Base-by-base conservation (phyloP, 1,140 invertebrate genomes). In the Brachionus paranguensis region DNA sequence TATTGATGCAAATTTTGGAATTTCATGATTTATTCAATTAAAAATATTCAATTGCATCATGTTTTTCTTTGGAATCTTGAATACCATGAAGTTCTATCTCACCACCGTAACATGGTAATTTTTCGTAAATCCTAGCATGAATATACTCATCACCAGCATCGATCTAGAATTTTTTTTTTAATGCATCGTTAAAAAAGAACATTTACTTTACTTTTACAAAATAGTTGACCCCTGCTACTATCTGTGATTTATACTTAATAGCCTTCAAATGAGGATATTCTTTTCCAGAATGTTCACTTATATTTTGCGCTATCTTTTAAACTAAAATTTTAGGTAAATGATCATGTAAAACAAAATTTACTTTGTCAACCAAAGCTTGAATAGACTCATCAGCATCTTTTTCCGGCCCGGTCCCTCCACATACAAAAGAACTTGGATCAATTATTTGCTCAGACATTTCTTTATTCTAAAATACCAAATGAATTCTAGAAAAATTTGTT, bases 141-240 rank as follows among this genome's bases (percentile, higher is more conserved):
- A 72, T 72, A 10, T 43, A 20, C n/a, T 72, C 68, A 41, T 41
- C 12, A 17, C 68, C 68, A 43, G 68, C 68, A 43, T 72, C 68
- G 24, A 72, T 72, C 68, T 72, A 41, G 6, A 72, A 43, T 72
- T 17, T 43, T 29, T 12, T 24, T 37, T 37, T n/a, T 17, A 68
- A 10, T 7, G 14, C 27, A 29, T 33, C 12, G 1, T n/a, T 4
- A 5, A 68, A 68, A 33, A n/a, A 68, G n/a, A 64, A 27, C 12
- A 27, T 41, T 11, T 14, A n/a, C 33, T 55, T 84, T 79, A 87
- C 87, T 85, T 88, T 88, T 3, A 88, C 86, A 85, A 88, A 88
- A 74, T 86, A 88, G 78, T 88, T 88, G 6, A 86, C 88, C 10
- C 87, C 87, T 64, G 87, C 86, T 12, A 88, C 87, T 8, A 87